These are phyloP conservation scores for Amniataba percoides DNA, from an alignment of 2,797 vertebrate species.

Conservation along the genomic window DNA sequence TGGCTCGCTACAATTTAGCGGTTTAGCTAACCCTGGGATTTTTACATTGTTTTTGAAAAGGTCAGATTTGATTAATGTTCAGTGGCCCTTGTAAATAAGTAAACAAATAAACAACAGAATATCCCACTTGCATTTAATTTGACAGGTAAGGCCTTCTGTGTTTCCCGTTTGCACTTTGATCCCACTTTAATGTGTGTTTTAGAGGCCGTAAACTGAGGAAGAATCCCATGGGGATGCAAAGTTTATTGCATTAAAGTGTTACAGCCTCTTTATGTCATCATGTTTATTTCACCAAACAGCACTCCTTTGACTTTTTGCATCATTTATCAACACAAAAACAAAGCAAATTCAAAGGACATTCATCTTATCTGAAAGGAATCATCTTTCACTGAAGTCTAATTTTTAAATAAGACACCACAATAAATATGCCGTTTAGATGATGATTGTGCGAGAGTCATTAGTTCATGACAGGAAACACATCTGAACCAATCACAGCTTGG, in stretches of 20 bases:
- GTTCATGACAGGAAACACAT: background rate
- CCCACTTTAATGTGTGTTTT: constrained; percentile 8
- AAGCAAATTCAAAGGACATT: background rate
- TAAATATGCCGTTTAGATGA: background rate
- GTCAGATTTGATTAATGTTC: constrained; percentile 14
- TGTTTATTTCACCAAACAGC: background rate
- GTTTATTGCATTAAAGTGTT: background rate
- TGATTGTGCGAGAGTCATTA: background rate
- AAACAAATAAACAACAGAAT: constrained; percentile 13
- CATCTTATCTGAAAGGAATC: background rate
- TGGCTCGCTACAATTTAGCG: background rate
- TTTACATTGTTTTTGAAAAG: constrained; percentile 13
- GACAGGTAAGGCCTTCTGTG: constrained; percentile 1
- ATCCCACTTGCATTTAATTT: background rate
- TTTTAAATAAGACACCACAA: background rate
- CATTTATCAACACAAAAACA: background rate
- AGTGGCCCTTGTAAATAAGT: background rate
- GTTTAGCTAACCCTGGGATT: background rate
- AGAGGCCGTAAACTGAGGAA: constrained; percentile 1
- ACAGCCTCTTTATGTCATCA: background rate
- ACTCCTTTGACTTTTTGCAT: background rate
- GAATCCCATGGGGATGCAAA: background rate
- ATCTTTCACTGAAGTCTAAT: background rate
- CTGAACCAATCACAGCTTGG: background rate
- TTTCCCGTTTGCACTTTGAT: constrained; percentile 9